Conservation (phyloP, 2,113 vertebrate genomes). For the Rhea americana region DNA sequence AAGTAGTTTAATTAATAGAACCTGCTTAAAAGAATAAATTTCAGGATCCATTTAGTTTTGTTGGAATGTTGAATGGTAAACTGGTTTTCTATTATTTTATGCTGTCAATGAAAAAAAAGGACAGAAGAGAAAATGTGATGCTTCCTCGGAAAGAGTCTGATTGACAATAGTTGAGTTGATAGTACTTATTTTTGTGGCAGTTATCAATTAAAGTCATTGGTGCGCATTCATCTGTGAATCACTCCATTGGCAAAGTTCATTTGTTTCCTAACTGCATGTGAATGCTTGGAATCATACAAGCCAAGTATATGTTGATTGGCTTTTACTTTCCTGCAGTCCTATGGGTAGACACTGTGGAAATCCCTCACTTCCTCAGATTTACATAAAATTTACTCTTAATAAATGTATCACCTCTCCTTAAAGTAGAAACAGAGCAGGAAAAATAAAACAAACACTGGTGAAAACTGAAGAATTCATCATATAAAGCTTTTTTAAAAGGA, state of each 20-base stretch:
- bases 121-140: neutral
- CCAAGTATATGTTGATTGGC: neutral
- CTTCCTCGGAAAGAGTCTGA: neutral
- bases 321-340: neutral
- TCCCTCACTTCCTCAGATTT: neutral
- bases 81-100: neutral
- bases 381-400: neutral
- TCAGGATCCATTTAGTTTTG: conserved; percentile 6
- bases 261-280: no score
- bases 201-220: neutral
- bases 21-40: neutral
- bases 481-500: neutral
- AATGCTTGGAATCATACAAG: no score
- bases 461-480: neutral
- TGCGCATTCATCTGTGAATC: neutral
- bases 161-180: neutral
- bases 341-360: neutral
- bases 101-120: neutral
- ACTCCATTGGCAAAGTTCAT: neutral
- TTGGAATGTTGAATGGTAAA: neutral
- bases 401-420: neutral
- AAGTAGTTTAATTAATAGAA: neutral
- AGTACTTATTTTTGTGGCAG: neutral
- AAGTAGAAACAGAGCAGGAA: neutral
- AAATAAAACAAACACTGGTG: neutral